Conservation (phyloP, 2,113 vertebrate genomes). For the Anser cygnoides region DNA sequence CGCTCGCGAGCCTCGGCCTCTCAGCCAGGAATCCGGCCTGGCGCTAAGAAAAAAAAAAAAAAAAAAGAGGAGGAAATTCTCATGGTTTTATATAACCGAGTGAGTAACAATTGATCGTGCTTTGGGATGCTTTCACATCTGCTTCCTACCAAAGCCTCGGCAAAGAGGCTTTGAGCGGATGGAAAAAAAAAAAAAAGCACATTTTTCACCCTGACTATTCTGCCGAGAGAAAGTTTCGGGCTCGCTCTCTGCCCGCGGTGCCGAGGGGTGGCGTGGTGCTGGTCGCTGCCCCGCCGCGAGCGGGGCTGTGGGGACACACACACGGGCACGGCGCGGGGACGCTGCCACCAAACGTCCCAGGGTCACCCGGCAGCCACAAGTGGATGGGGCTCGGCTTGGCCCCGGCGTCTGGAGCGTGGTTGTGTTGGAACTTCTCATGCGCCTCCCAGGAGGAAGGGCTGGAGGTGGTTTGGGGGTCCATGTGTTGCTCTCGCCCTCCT, state of each 20-base stretch:
- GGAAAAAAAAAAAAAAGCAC: slow-evolving; percentile 5
- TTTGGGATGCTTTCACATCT: slow-evolving; percentile 60
- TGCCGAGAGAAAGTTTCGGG: neutral
- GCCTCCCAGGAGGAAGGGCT: neutral
- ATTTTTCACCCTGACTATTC: slow-evolving; percentile 16
- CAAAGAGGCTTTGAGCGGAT: slow-evolving; percentile 22
- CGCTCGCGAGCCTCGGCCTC: neutral
- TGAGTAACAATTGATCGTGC: slow-evolving; percentile 9
- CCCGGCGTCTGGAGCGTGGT: neutral
- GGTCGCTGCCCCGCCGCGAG: neutral
- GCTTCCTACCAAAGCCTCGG: slow-evolving; percentile 45
- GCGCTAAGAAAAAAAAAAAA: neutral
- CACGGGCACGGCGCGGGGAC: neutral
- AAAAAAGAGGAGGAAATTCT: neutral
- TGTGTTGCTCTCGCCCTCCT: accelerated
- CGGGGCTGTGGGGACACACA: accelerated
- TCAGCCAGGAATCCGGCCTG: slow-evolving; percentile 24
- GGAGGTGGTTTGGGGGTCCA: neutral
- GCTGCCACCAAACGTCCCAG: neutral
- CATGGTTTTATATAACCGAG: slow-evolving; percentile 33
- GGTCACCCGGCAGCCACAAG: neutral
- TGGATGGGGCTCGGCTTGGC: slow-evolving; percentile 25
- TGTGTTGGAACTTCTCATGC: neutral
- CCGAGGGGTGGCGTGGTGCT: neutral
- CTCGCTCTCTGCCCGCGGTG: accelerated